Percentiles rank a stretch among this genome's conserved stretches.
Evolutionary conservation across 2,888 invertebrate species (phyloP).

Genomic region (Cataglyphis altisquamis): DNA sequence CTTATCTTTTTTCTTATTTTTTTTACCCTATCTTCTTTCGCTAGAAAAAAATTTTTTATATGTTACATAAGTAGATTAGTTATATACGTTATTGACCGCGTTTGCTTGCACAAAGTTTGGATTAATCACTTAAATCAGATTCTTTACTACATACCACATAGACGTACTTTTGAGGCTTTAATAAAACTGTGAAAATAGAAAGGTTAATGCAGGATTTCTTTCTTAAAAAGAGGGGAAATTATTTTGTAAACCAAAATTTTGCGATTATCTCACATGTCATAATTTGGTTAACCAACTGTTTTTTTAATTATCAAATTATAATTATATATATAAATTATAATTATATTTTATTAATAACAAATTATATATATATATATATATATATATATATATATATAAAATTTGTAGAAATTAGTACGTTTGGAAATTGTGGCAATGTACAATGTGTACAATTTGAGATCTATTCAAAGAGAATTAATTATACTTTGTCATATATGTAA

Average conservation of each 20-base stretch:
- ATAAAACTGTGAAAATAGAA: neutral
- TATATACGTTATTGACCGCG: constrained; percentile 7
- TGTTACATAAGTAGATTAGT: neutral
- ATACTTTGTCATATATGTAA: neutral
- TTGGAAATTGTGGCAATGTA: neutral
- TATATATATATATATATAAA: neutral
- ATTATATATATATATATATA: neutral
- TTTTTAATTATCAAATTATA: neutral
- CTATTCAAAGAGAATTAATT: neutral
- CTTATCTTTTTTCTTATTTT: too few relatives aligned
- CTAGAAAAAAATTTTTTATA: neutral
- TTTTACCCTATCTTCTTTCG: too few relatives aligned
- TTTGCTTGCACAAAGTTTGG: neutral
- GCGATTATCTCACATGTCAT: neutral
- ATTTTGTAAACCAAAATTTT: neutral
- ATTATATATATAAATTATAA: neutral
- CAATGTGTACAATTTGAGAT: neutral
- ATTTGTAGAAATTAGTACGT: neutral
- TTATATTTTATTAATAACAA: neutral
- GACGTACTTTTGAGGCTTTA: constrained; percentile 22
- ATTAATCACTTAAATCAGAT: constrained; percentile 14
- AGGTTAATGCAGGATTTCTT: neutral
- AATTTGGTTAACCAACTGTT: neutral
- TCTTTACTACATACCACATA: neutral
- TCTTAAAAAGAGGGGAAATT: neutral